phyloP scores from a whole-genome alignment of 2,797 vertebrate genomes.

The Tapera naevia region DNA sequence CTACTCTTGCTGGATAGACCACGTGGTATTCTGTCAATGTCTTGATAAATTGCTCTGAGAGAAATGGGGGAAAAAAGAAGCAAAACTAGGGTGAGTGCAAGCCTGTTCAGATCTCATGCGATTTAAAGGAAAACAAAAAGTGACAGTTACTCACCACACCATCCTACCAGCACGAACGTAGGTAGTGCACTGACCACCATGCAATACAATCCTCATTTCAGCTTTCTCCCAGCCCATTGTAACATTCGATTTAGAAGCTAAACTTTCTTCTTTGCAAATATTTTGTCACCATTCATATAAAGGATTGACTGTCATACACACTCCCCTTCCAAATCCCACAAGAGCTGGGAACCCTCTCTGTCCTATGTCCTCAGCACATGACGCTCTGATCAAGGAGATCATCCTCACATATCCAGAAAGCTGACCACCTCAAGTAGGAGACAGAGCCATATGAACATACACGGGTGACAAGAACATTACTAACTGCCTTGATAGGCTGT shows the following conservation, averaged over 20 bases:
- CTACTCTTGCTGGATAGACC: constrained; percentile 85
- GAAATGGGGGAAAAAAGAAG: neutral
- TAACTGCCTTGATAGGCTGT: neutral
- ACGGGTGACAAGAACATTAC: neutral
- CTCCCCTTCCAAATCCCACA: accelerated
- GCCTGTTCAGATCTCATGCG: neutral
- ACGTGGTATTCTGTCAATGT: constrained; percentile 78
- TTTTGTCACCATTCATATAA: neutral
- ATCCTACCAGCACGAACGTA: neutral
- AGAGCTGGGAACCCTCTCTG: neutral
- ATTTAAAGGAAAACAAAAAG: neutral
- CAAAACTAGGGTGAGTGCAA: neutral
- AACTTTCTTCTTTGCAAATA: neutral
- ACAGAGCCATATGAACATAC: neutral
- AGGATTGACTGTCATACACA: neutral
- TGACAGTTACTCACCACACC: neutral
- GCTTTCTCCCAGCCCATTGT: neutral
- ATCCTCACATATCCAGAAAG: neutral
- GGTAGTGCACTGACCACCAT: accelerated
- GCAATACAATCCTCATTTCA: neutral
- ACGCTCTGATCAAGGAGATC: neutral
- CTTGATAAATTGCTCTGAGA: constrained; percentile 78
- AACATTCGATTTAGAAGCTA: neutral
- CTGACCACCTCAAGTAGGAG: neutral
- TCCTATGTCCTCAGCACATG: neutral